Percentiles rank a stretch among this genome's conserved stretches.
These are phyloP conservation scores for Cisticola juncidis DNA, from an alignment of 2,113 vertebrate species.

Conservation along the genomic window DNA sequence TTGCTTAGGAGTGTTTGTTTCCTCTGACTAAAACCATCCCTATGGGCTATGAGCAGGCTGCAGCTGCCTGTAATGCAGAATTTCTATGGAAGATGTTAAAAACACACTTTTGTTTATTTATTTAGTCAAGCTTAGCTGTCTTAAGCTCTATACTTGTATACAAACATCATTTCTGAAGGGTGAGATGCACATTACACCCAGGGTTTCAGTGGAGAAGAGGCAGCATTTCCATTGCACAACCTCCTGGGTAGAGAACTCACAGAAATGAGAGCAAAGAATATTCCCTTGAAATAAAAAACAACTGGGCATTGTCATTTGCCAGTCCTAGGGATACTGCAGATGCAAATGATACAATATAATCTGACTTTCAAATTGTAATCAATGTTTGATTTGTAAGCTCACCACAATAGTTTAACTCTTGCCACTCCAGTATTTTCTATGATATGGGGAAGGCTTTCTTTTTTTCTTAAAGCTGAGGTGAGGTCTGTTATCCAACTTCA, in stretches of 20 bases:
- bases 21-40: neutral
- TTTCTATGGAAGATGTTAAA: neutral
- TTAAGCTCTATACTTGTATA: neutral
- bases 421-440: neutral
- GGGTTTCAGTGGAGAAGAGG: neutral
- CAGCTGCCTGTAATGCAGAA: neutral
- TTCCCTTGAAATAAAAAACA: neutral
- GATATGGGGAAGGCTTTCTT: neutral
- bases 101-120: neutral
- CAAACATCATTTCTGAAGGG: neutral
- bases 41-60: neutral
- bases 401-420: neutral
- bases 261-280: neutral
- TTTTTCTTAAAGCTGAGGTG: neutral
- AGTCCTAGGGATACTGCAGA: neutral
- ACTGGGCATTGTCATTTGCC: neutral
- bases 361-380: constrained; percentile 16
- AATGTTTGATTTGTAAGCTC: neutral
- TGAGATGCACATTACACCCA: accelerated
- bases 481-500: neutral
- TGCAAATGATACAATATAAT: neutral
- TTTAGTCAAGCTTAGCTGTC: neutral
- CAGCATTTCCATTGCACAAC: neutral
- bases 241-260: neutral
- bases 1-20: neutral